Evolutionary conservation across 2,797 vertebrate genomes (phyloP).

Genomic region (Scyliorhinus canicula): DNA sequence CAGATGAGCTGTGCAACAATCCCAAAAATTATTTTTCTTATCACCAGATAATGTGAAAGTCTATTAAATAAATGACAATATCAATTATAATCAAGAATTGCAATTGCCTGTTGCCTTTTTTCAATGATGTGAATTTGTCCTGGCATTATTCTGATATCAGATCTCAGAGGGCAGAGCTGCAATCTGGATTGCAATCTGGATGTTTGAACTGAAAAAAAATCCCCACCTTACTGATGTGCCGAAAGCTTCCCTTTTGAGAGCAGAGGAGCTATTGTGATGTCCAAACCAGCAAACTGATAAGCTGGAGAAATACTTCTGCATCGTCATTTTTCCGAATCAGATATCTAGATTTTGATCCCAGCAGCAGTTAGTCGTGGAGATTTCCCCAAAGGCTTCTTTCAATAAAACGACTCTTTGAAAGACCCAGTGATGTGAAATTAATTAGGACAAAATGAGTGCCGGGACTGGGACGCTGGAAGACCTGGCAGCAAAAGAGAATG

Average conservation of each 20-base stretch:
- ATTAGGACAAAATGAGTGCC: background rate
- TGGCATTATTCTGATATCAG: background rate
- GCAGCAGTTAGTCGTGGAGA: background rate
- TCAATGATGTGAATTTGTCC: background rate
- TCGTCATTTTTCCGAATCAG: background rate
- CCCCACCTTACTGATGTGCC: background rate
- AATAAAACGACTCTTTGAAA: background rate
- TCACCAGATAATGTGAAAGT: background rate
- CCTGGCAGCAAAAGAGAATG: background rate
- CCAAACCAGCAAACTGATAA: background rate
- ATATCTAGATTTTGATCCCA: background rate
- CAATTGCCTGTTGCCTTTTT: background rate
- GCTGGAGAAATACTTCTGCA: background rate
- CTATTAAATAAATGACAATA: constrained; percentile 21
- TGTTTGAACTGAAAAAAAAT: background rate
- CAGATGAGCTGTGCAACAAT: background rate
- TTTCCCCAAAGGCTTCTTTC: background rate
- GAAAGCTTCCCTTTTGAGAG: background rate
- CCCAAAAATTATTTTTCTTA: background rate
- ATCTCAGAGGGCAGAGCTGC: background rate
- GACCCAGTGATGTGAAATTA: background rate
- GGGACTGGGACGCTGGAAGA: background rate
- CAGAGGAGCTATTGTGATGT: background rate
- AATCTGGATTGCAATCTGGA: constrained; percentile 27
- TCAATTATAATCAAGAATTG: constrained; percentile 5